These are phyloP conservation scores for Thecophora atra DNA, from an alignment of 2,888 invertebrate genomes.

Conservation along the genomic window DNA sequence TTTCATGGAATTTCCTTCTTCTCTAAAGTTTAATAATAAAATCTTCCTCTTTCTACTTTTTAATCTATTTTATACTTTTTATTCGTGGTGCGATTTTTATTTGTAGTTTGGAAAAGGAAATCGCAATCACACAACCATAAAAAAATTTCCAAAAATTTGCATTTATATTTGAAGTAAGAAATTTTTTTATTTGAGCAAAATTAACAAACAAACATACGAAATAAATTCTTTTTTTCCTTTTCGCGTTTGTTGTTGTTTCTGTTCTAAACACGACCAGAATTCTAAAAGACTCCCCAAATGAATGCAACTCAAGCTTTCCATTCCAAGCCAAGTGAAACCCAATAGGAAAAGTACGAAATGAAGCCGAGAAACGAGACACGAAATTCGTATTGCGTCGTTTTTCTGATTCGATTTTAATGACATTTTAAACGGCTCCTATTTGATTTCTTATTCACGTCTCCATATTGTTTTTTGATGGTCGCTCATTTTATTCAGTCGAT, in stretches of 20 bases:
- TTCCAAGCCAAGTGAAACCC: too few species aligned
- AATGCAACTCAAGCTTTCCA: background rate
- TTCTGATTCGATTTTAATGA: too few species aligned
- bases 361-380: too few species aligned
- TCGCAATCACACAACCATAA: background rate
- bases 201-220: background rate
- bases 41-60: background rate
- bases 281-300: background rate
- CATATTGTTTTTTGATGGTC: too few species aligned
- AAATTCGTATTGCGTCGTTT: too few species aligned
- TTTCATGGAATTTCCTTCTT: too few species aligned
- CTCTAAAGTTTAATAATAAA: background rate
- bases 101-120: background rate
- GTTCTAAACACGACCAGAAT: conserved; percentile 13
- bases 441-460: too few species aligned
- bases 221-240: background rate
- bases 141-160: background rate
- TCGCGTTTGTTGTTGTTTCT: background rate
- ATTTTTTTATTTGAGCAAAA: conserved; percentile 1
- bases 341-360: too few species aligned
- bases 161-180: background rate
- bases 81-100: background rate
- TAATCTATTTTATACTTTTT: background rate
- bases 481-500: background rate
- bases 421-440: too few species aligned